A percentile compares a stretch with the other conserved stretches of the same genome.
These are phyloP conservation scores for Ametastegia equiseti DNA, from an alignment of 2,888 invertebrate genomes.

Conservation along the genomic window DNA sequence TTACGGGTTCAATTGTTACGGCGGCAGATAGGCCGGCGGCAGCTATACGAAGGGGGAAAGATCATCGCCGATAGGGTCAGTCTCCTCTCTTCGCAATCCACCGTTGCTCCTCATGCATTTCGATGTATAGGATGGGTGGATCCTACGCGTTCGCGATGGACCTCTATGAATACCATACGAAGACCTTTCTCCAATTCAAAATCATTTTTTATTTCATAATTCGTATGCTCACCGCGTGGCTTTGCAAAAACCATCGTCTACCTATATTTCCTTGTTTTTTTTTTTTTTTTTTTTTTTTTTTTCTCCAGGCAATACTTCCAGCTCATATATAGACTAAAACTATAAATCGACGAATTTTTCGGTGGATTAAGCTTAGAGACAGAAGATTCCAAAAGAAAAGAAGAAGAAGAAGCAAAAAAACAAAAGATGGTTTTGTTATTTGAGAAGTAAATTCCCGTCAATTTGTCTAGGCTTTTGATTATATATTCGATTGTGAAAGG, in stretches of 20 bases:
- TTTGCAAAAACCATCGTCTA: constrained; percentile 2
- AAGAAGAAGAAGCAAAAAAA: constrained; percentile 22
- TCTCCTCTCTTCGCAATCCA: constrained; percentile 58
- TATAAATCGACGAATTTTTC: background rate
- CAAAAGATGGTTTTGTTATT: constrained; percentile 37
- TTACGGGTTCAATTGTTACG: constrained; percentile 76
- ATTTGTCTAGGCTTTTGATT: constrained; percentile 30
- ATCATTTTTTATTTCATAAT: constrained; percentile 37
- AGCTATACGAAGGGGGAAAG: constrained; percentile 67
- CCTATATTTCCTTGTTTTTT: background rate
- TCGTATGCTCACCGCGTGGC: constrained; percentile 23
- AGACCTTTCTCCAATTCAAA: background rate
- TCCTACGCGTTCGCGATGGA: constrained; percentile 34
- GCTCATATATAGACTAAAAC: background rate
- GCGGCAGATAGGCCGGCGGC: constrained; percentile 64
- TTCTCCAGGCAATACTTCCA: background rate
- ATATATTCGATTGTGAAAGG: background rate
- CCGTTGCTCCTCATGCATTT: constrained; percentile 32
- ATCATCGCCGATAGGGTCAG: constrained; percentile 67
- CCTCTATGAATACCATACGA: constrained; percentile 34
- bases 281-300: too few relatives aligned
- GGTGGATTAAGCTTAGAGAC: constrained; percentile 28
- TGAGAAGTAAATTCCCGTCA: background rate
- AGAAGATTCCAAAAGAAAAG: constrained; percentile 25
- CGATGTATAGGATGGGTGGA: constrained; percentile 20